phyloP scores from a whole-genome alignment of 2,888 invertebrate species.

The Drosophila yooni region DNA sequence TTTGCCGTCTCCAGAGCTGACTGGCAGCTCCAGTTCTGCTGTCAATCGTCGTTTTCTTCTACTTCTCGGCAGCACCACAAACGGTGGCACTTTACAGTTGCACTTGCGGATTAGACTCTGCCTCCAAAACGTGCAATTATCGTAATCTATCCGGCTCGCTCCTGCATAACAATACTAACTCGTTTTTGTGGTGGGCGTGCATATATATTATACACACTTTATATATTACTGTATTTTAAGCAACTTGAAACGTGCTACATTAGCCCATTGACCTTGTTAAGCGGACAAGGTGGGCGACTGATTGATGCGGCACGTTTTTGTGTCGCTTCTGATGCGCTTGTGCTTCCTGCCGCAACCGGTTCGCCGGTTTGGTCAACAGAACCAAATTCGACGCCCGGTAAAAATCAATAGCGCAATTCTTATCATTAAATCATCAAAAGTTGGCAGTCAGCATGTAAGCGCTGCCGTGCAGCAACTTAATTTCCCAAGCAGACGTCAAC shows the following conservation, averaged over 20 bases:
- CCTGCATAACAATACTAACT: constrained; percentile 23
- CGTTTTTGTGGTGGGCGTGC: constrained; percentile 53
- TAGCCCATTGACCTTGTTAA: constrained; percentile 80
- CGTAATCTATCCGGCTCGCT: constrained; percentile 65
- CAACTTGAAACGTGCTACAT: constrained; percentile 48
- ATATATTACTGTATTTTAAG: neutral
- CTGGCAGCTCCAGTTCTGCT: constrained; percentile 70
- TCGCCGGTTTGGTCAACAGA: constrained; percentile 24
- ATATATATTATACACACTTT: constrained; percentile 2
- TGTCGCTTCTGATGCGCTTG: constrained; percentile 45
- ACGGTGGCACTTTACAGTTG: constrained; percentile 83
- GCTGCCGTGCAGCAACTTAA: constrained; percentile 72
- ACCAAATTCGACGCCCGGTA: constrained; percentile 69
- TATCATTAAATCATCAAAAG: constrained; percentile 80
- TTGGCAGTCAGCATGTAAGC: constrained; percentile 71
- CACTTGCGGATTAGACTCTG: constrained; percentile 77
- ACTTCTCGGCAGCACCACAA: constrained; percentile 48
- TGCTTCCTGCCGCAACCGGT: constrained; percentile 49
- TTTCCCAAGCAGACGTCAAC: constrained; percentile 56
- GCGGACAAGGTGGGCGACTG: constrained; percentile 48
- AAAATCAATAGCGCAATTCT: constrained; percentile 78
- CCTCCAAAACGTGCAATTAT: constrained; percentile 70
- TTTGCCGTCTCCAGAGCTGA: constrained; percentile 47
- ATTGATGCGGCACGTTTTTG: constrained; percentile 70
- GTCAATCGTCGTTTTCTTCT: constrained; percentile 66